Conservation (phyloP, 1,140 invertebrate species). For the Ladona fulva region DNA sequence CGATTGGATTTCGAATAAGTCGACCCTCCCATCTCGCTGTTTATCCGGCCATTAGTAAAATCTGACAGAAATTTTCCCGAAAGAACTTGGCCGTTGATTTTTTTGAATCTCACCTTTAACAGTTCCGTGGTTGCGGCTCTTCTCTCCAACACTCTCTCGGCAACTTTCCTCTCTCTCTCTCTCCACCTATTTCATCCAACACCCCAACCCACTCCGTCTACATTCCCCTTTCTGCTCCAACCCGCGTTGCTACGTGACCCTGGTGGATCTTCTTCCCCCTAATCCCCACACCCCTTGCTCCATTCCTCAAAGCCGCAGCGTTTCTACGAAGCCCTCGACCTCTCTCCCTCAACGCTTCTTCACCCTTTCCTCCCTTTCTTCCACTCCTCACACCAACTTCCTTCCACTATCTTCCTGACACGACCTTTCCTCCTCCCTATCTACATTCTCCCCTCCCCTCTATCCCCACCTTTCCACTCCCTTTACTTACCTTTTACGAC, state of each 20-base stretch:
- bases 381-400: slow-evolving; percentile 18
- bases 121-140: not conserved
- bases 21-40: no score
- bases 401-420: not conserved
- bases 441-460: not conserved
- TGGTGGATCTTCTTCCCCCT: not conserved
- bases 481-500: not conserved
- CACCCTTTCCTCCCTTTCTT: not conserved
- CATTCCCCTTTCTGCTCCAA: not conserved
- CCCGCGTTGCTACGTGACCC: not conserved
- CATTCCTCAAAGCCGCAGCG: not conserved
- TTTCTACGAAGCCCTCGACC: not conserved
- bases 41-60: no score
- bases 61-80: no score
- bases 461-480: not conserved
- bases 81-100: no score
- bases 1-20: no score
- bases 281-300: not conserved
- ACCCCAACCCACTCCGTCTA: no score
- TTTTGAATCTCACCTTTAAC: not conserved
- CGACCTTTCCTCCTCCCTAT: not conserved
- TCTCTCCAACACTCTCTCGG: not conserved
- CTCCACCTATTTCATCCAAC: no score
- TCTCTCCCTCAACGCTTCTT: not conserved
- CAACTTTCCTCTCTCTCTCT: not conserved